Evolutionary conservation across 2,888 invertebrate genomes (phyloP), one percentile per base, ranked within the genome.

Genomic region (Temnothorax ravouxi): DNA sequence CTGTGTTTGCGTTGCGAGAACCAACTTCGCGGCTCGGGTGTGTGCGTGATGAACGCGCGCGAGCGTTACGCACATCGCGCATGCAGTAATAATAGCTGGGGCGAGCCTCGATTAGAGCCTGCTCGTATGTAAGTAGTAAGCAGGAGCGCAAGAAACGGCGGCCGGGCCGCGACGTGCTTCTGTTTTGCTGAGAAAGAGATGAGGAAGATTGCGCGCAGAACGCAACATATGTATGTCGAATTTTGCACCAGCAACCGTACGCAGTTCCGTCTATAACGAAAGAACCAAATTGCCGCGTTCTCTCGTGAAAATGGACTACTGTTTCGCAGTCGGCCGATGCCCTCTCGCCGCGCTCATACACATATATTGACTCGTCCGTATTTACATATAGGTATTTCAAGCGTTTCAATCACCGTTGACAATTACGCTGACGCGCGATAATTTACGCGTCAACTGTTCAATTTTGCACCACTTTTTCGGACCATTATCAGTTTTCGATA

Each of bases 11-110:
- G 74, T 59, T 29, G 59, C 44, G 66, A 25, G 76, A 56, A 47
- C n/a, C 44, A 21, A 64, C 50, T 61, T 82, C 15, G 41, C 38
- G 34, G 18, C 15, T 25, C 5, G 67, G n/a, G 41, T 62, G 69
- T 54, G 25, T 67, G 29, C 41, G 67, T 52, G 25, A 41, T n/a
- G 52, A 44, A 41, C 25, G 38, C 50, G 62, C 62, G 71, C 59
- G 61, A 80, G 29, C 34, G 67, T 62, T 72, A 62, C 61, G 61
- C 71, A 29, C 77, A 61, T 79, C 47, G 71, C 50, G 67, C 47
- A 67, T 52, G n/a, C 62, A 72, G 84, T 80, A 88, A 84, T 85
- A 88, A 88, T 88, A 88, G 80, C 75, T 34, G 69, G 50, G 41
- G 44, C 81, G 67, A 75, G 18, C 52, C 66, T 47, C 74, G 71